Evolutionary conservation across 2,888 invertebrate genomes (phyloP).

Genomic region (Aquatica leii): DNA sequence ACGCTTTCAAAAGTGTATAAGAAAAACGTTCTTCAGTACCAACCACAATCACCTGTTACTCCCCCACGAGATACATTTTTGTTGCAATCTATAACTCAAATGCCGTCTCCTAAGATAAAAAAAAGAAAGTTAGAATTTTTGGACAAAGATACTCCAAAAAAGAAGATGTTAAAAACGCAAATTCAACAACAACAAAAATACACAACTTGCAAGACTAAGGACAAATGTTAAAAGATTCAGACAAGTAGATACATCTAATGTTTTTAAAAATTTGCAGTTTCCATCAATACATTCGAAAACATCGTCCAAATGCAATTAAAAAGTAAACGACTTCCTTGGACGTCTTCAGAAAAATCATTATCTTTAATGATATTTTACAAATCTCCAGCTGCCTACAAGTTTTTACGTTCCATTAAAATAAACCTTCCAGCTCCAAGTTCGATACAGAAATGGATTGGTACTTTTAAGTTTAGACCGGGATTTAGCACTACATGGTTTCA

Average conservation of each 20-base stretch:
- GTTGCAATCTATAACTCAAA: neutral
- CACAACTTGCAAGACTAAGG: neutral
- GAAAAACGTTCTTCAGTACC: too few species aligned
- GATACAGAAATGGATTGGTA: conserved; percentile 7
- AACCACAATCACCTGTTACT: too few species aligned
- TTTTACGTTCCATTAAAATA: neutral
- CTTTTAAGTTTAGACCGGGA: neutral
- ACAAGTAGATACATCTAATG: neutral
- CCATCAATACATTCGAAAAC: neutral
- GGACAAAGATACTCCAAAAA: too few species aligned
- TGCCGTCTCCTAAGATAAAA: neutral
- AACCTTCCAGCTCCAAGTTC: neutral
- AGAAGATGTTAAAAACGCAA: too few species aligned
- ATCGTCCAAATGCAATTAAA: neutral
- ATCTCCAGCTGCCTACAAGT: conserved; percentile 1
- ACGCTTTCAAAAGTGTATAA: too few species aligned
- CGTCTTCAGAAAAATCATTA: neutral
- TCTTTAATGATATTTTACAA: conserved; percentile 2
- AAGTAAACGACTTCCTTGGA: neutral
- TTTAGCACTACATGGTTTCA: too few species aligned
- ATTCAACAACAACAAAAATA: neutral
- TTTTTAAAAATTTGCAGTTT: neutral
- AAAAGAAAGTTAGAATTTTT: neutral
- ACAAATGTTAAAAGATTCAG: neutral
- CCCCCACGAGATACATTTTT: neutral